phyloP scores from a whole-genome alignment of 1,140 invertebrate species.

The Papilio aristodemus region DNA sequence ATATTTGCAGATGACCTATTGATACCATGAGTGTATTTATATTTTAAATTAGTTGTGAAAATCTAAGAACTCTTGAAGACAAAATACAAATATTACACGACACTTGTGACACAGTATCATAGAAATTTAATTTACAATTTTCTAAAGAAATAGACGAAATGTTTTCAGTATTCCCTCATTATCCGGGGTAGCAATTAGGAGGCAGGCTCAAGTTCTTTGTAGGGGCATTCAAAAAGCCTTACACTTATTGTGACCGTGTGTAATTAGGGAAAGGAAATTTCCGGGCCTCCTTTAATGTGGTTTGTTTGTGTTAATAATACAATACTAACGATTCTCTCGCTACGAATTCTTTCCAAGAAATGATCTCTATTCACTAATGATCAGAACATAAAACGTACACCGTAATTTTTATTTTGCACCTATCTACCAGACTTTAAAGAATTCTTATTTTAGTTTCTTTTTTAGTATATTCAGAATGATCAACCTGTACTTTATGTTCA shows the following conservation, averaged over 20 bases:
- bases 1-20: no score
- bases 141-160: slow-evolving; percentile 1
- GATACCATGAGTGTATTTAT: no score
- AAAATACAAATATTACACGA: no score
- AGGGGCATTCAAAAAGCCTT: background rate
- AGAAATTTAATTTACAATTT: background rate
- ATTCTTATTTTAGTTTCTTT: no score
- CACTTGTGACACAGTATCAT: no score
- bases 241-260: slow-evolving; percentile 15
- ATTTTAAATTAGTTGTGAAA: no score
- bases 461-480: no score
- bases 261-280: slow-evolving; percentile 10
- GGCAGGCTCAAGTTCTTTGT: slow-evolving; percentile 15
- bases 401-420: no score
- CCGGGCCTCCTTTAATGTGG: slow-evolving; percentile 8
- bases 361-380: background rate
- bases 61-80: no score
- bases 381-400: background rate
- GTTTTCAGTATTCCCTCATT: slow-evolving; percentile 15
- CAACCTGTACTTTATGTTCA: no score
- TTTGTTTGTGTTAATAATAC: slow-evolving; percentile 15
- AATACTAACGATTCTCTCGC: slow-evolving; percentile 5
- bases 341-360: background rate
- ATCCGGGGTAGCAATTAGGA: slow-evolving; percentile 13
- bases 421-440: no score